Evolutionary conservation across 2,113 vertebrate species (phyloP), one percentile per base, ranked within the genome.

Genomic region (Microtus richardsoni): DNA sequence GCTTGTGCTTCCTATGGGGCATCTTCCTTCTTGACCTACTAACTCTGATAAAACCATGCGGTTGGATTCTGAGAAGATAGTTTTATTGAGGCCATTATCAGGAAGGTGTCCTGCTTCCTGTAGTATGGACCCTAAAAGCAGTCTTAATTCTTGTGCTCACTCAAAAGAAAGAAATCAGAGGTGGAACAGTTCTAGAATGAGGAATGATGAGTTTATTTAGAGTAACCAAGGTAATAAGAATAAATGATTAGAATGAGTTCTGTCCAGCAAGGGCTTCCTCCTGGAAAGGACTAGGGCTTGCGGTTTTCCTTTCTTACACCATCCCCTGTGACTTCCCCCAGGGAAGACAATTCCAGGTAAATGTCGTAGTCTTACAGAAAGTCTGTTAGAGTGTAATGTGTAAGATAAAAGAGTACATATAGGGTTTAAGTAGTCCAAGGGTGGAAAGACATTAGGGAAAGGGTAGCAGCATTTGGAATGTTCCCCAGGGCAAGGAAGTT

Each of bases 391-490:
- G 78, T 52, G 2, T 54, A 52, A n/a, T 80, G 33, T 54, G 12
- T n/a, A 58, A 80, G 49, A 54, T 54, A 19, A 54, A 79, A 22
- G 77, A 54, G 4, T n/a, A 22, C n/a, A 21, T 13, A n/a, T 22
- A n/a, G 19, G 33, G 49, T 16, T 54, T 80, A n/a, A n/a, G 11
- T 80, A 54, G n/a, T 80, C 9, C 9, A 21, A 52, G 52, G 22
- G 5, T n/a, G 36, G 49, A 36, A 78, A 19, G 49, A 10, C n/a
- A 22, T 33, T 54, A 79, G 36, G 36, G 79, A 26, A 60, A 82
- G 5, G 36, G 0, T 3, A n/a, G 14, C 3, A 58, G 21, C 10
- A 14, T 36, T 54, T 1, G n/a, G 52, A 52, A 14, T 82, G 3
- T 6, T 39, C 21, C 36, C 12, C 36, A 26, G 54, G 54, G 12